Evolutionary conservation across 2,113 vertebrate genomes (phyloP), one percentile per base, ranked within the genome.

Genomic region (Elephantulus edwardii): DNA sequence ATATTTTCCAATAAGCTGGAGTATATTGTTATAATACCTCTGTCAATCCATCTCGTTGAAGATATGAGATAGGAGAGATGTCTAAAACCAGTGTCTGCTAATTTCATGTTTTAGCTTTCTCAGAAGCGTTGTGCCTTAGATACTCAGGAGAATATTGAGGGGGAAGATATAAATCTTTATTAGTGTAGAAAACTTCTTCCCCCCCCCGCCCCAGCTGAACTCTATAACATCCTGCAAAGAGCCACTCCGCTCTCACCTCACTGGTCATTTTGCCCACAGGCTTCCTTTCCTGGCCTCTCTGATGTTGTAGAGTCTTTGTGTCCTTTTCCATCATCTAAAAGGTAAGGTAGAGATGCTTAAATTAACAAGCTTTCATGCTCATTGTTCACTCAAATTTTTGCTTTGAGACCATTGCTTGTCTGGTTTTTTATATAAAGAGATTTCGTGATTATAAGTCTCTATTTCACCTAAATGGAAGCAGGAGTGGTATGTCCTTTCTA

Each of bases 381-480:
- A 3, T 50, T 75, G 22, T 17, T 90, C 50, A 72, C 60, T 75
- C 8, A 66, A 87, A 10, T 66, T 30, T 93, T 92, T 88, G 20
- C 70, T 91, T 71, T 83, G 52, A 72, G 48, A 56, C 7, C 26
- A 77, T 38, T 60, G 4, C 35, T 91, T 52, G 7, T 44, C 35
- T 86, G 42, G 66, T 56, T 56, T 52, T 80, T 80, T 50, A 14
- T 8, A 5, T 82, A 70, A 78, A 42, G 22, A 83, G 4, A 50
- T 83, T 90, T 87, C 52, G 12, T 3, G 54, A 58, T 62, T 33
- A 42, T 71, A 66, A 62, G 82, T 90, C 8, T 85, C n/a, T 91
- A 19, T 80, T 58, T 91, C 30, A 60, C 75, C 76, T 81, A 60
- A 91, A 80, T n/a, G n/a, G n/a, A n/a, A n/a, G n/a, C n/a, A n/a